A percentile compares a stretch with the other conserved stretches of the same genome.
Evolutionary conservation across 2,888 invertebrate genomes (phyloP).

Genomic region (Athalia cordata): DNA sequence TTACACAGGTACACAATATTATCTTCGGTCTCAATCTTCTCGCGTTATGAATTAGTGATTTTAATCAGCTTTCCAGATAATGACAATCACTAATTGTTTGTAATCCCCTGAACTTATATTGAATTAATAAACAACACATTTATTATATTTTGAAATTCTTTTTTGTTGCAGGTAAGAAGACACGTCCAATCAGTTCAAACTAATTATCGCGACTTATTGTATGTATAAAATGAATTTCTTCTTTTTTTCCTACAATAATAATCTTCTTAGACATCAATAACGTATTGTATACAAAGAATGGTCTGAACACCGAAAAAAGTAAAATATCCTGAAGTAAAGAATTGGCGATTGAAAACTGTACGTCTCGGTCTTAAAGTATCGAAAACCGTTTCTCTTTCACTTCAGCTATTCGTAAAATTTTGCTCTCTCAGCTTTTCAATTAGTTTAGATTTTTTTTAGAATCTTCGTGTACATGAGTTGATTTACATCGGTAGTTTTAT

Average conservation of each 20-base stretch:
- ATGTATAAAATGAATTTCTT: neutral
- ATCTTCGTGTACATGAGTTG: neutral
- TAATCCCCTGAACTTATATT: neutral
- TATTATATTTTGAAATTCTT: neutral
- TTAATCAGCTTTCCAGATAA: neutral
- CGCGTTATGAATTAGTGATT: neutral
- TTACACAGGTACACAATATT: constrained; percentile 5
- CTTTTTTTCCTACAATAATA: too few relatives aligned
- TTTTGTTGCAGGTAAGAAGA: constrained; percentile 34
- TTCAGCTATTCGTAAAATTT: too few relatives aligned
- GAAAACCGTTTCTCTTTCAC: too few relatives aligned
- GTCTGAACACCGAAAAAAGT: too few relatives aligned
- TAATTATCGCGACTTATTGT: neutral
- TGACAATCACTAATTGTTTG: neutral
- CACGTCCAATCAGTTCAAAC: too few relatives aligned
- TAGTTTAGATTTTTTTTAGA: constrained; percentile 8
- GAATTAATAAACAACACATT: neutral
- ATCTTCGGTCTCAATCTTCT: neutral
- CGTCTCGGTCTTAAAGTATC: too few relatives aligned
- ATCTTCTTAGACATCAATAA: too few relatives aligned
- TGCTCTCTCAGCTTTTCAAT: neutral
- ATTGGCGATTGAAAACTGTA: too few relatives aligned
- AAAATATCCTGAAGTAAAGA: too few relatives aligned
- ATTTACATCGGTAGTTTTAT: constrained; percentile 19
- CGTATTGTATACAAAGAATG: too few relatives aligned